These are phyloP conservation scores for Thalassophryne amazonica DNA, from an alignment of 2,797 vertebrate species.

Conservation along the genomic window DNA sequence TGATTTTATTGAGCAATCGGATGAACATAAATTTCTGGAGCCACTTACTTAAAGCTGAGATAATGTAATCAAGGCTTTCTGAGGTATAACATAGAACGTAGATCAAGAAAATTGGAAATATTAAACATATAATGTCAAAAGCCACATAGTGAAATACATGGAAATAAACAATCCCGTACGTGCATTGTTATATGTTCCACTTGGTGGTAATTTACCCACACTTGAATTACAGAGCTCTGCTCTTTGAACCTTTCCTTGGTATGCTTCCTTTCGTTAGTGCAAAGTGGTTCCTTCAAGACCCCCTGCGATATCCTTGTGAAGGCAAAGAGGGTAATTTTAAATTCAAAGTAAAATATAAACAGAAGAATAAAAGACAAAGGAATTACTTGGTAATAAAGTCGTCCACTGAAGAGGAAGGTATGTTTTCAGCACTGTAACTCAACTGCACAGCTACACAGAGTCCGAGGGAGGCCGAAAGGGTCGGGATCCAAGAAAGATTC, in stretches of 20 bases:
- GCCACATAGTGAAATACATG: conserved; percentile 14
- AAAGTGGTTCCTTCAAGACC: conserved; percentile 50
- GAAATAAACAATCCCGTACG: conserved; percentile 18
- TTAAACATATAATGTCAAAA: not conserved
- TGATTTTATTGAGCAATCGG: conserved; percentile 34
- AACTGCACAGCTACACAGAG: no score
- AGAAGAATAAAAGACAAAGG: no score
- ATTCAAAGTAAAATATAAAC: no score
- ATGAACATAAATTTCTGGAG: conserved; percentile 39
- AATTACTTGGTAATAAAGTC: no score
- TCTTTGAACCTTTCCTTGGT: conserved; percentile 54
- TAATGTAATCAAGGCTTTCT: conserved; percentile 21
- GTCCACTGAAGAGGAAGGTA: no score
- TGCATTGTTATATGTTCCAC: conserved; percentile 17
- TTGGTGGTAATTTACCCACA: conserved; percentile 50
- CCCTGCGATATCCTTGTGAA: no score
- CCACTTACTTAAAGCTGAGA: conserved; percentile 25
- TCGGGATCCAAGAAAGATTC: no score
- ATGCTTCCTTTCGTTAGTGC: conserved; percentile 50
- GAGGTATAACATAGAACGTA: conserved; percentile 9
- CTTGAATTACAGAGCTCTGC: conserved; percentile 31
- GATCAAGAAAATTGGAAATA: no score
- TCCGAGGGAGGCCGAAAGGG: no score
- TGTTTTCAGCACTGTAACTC: no score
- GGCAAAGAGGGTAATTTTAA: no score